Conservation (phyloP, 1,140 invertebrate genomes). For the Solenopsis invicta region DNA sequence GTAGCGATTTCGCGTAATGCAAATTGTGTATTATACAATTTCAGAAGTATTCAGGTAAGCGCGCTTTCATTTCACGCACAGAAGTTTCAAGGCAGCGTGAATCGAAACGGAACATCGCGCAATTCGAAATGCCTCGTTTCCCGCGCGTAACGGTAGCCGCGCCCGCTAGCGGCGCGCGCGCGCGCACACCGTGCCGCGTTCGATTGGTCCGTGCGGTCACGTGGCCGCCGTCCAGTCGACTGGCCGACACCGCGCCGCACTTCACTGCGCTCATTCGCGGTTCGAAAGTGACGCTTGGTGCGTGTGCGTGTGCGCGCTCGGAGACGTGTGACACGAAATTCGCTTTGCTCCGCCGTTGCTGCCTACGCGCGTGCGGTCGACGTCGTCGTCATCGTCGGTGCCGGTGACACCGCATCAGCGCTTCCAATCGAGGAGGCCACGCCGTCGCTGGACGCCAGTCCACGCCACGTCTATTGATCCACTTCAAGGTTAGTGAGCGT, state of each 20-base stretch:
- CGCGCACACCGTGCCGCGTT: neutral
- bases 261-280: conserved; percentile 12
- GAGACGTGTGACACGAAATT: neutral
- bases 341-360: neutral
- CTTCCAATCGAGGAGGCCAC: neutral
- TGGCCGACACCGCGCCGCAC: neutral
- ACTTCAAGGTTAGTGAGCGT: conserved; percentile 54
- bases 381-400: neutral
- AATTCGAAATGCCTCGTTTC: conserved; percentile 22
- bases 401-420: conserved; percentile 17
- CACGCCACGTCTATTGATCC: conserved; percentile 36
- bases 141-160: neutral
- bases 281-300: neutral
- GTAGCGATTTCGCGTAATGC: neutral
- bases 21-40: too few relatives aligned
- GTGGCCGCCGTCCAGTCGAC: neutral
- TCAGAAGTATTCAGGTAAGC: too few relatives aligned
- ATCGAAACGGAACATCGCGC: neutral
- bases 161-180: too few relatives aligned
- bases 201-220: neutral
- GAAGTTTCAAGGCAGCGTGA: neutral
- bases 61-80: too few relatives aligned
- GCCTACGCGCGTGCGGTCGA: neutral
- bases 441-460: neutral
- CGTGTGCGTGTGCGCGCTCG: neutral